Conservation (phyloP, 2,888 invertebrate species). For the Dasysyrphus tricinctus region DNA sequence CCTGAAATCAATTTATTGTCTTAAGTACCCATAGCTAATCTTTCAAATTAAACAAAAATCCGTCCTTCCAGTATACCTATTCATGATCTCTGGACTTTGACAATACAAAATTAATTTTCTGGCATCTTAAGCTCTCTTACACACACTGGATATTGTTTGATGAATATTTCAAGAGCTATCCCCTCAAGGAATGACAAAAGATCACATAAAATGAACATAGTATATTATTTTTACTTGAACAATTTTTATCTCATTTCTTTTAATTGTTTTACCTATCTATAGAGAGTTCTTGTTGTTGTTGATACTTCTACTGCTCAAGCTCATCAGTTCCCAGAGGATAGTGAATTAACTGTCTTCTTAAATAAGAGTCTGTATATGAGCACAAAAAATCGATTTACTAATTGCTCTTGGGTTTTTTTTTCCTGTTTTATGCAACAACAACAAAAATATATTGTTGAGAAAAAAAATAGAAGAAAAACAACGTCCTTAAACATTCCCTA, state of each 20-base stretch:
- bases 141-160: constrained; percentile 19
- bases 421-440: neutral
- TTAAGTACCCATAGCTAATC: neutral
- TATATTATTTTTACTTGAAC: constrained; percentile 11
- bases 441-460: neutral
- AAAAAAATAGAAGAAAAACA: neutral
- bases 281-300: neutral
- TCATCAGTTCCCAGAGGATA: neutral
- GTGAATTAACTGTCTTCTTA: constrained; percentile 26
- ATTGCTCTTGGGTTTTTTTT: constrained; percentile 43
- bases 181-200: constrained; percentile 3
- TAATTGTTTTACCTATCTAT: neutral
- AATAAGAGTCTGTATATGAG: constrained; percentile 1
- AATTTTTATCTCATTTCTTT: constrained; percentile 12
- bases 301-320: neutral
- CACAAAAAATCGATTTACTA: constrained; percentile 67
- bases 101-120: constrained; percentile 15
- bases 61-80: neutral
- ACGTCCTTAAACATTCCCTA: neutral
- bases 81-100: constrained; percentile 4
- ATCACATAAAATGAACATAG: neutral
- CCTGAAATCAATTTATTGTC: too few relatives aligned
- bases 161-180: constrained; percentile 9
- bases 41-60: neutral
- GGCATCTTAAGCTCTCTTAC: neutral